Base-by-base conservation (phyloP, 2,797 vertebrate genomes). In the Ammospiza maritima region DNA sequence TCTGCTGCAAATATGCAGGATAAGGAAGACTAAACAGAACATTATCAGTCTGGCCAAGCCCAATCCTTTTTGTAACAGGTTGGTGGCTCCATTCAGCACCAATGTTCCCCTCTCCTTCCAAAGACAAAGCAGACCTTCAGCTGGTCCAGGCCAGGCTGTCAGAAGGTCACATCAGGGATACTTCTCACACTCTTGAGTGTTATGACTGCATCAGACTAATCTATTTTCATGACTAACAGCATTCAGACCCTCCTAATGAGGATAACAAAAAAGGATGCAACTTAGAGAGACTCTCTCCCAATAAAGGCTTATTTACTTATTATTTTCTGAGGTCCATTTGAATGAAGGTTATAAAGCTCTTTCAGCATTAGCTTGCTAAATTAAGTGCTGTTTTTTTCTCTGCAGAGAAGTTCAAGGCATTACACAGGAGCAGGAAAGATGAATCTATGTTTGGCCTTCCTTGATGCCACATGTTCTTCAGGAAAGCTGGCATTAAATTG, bases 11-110 rank as follows among this genome's bases (percentile, higher is more conserved):
- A 81, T 25, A 93, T 0, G 8, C 50, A 90, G 65, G 50, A 75
- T 29, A 19, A 96, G 47, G 83, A 91, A 91, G 83, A 64, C 83
- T 70, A 88, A 96, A 88, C 62, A 34, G 5, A 88, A 89, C 38
- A 44, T 21, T 56, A 57, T 23, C 51, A n/a, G 65, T 8, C 75
- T 69, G 57, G 6, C 23, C 9, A 11, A 71, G 53, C 27, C 34
- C 26, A 61, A 2, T 32, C 40, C 15, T 70, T 89, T 65, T 47
- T 6, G 18, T 26, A 83, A 75, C 2, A 56, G 9, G 13, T 6
- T 42, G 11, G 40, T 34, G 32, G 54, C 66, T 78, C 58, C 54
- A 48, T 13, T 54, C 56, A 53, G 56, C 51, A 78, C 27, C 23
- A 34, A 83, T 7, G 29, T n/a, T 72, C 47, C 82, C 65, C 42